These are phyloP conservation scores for Oxyura jamaicensis DNA, from an alignment of 2,113 vertebrate species.

Conservation along the genomic window DNA sequence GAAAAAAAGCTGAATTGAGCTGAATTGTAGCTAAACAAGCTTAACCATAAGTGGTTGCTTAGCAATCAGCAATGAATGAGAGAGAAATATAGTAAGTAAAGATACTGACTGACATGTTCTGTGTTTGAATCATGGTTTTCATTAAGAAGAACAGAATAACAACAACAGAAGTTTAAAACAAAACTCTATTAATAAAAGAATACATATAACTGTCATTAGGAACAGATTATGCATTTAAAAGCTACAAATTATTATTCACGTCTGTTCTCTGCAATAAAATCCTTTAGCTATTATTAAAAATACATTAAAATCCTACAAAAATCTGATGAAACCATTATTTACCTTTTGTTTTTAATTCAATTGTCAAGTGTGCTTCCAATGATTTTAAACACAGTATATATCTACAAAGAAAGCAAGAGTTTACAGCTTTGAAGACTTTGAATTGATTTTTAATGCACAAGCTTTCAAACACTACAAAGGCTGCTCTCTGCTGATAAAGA, in stretches of 20 bases:
- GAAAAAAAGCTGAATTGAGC: neutral
- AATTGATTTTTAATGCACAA: constrained; percentile 76
- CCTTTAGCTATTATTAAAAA: constrained; percentile 54
- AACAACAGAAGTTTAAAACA: neutral
- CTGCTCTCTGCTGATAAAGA: constrained; percentile 76
- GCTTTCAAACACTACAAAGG: constrained; percentile 74
- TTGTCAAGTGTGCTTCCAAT: constrained; percentile 49
- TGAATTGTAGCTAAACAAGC: constrained; percentile 32
- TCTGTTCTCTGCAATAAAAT: constrained; percentile 1
- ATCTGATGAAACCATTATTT: constrained; percentile 48
- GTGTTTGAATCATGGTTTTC: constrained; percentile 38
- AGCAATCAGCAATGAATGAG: constrained; percentile 59
- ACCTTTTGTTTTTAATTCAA: constrained; percentile 62
- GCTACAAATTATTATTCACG: neutral
- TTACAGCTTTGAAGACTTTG: constrained; percentile 71
- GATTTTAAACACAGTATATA: constrained; percentile 62
- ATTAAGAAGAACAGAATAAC: constrained; percentile 12
- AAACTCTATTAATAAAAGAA: constrained; percentile 45
- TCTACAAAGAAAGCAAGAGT: constrained; percentile 54
- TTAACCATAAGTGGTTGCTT: constrained; percentile 54
- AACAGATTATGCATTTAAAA: constrained; percentile 31
- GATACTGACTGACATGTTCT: constrained; percentile 37
- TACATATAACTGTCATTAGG: neutral
- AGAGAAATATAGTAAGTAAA: constrained; percentile 57
- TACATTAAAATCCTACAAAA: constrained; percentile 57